Evolutionary conservation across 2,113 vertebrate species (phyloP).

Genomic region (Chrysochloris asiatica): DNA sequence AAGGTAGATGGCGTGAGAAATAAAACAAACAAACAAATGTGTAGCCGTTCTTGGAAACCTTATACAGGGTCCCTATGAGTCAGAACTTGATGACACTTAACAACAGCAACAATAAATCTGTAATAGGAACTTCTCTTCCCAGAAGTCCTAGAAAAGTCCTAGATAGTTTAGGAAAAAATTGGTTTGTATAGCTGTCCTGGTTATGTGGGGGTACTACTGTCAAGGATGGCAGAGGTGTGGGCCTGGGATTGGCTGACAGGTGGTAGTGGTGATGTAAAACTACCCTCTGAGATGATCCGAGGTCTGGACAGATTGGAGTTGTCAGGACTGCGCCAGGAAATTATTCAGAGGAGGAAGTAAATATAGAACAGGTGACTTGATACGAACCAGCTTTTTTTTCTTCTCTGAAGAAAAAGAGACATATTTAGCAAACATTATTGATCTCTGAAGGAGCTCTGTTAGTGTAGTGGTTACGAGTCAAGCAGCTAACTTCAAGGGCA

Average conservation of each 20-base stretch:
- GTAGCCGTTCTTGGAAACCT: too few relatives aligned
- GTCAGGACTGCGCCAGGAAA: background rate
- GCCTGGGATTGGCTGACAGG: slow-evolving; percentile 25
- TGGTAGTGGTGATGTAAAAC: slow-evolving; percentile 35
- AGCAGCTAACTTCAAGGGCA: too few relatives aligned
- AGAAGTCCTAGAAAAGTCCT: slow-evolving; percentile 40
- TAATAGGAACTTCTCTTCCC: background rate
- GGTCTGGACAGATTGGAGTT: background rate
- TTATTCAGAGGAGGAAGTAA: slow-evolving; percentile 42
- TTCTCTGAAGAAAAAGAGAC: slow-evolving; percentile 57
- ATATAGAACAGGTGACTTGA: slow-evolving; percentile 44
- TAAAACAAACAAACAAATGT: background rate
- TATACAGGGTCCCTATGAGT: too few relatives aligned
- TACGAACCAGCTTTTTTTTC: slow-evolving; percentile 38
- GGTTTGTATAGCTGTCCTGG: background rate
- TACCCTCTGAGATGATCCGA: background rate
- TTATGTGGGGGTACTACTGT: background rate
- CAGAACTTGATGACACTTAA: too few relatives aligned
- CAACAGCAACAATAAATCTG: too few relatives aligned
- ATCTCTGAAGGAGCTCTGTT: too few relatives aligned
- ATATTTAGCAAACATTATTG: slow-evolving; percentile 34
- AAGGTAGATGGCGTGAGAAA: slow-evolving; percentile 13
- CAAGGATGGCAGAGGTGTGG: background rate
- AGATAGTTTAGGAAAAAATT: background rate
- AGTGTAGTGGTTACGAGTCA: too few relatives aligned